Evolutionary conservation across 2,888 invertebrate species (phyloP).

Genomic region (Taphrorychus bicolor): DNA sequence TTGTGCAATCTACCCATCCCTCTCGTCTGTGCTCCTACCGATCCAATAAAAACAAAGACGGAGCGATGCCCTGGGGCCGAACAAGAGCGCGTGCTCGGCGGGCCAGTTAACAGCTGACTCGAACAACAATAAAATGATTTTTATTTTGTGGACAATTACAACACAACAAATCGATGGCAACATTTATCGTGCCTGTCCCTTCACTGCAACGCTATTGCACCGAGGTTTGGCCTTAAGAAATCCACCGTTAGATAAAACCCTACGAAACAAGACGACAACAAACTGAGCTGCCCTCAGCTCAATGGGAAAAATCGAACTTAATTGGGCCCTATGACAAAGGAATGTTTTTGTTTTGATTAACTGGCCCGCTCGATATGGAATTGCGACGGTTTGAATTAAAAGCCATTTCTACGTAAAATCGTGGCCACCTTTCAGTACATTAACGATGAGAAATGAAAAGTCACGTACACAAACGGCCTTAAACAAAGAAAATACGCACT

Average conservation of each 20-base stretch:
- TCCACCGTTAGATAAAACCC: not conserved
- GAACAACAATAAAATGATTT: conserved; percentile 37
- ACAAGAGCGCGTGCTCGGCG: not conserved
- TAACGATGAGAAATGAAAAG: not conserved
- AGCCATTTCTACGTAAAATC: not conserved
- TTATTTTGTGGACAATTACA: conserved; percentile 16
- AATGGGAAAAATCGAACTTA: conserved; percentile 1
- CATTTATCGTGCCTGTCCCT: not conserved
- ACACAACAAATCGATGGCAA: conserved; percentile 35
- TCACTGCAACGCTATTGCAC: not conserved
- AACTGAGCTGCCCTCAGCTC: conserved; percentile 1
- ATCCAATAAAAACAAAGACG: conserved; percentile 4
- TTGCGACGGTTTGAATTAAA: not conserved
- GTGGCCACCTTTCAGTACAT: not conserved
- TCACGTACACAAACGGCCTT: not conserved
- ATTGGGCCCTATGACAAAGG: not conserved
- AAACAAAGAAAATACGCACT: conserved; percentile 15
- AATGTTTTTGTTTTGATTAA: conserved; percentile 3
- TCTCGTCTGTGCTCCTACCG: not conserved
- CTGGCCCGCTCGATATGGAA: not conserved
- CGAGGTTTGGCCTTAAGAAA: not conserved
- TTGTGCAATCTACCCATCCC: conserved; percentile 6
- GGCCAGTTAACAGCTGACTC: conserved; percentile 37
- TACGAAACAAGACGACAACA: not conserved
- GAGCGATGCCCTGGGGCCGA: not conserved